phyloP scores from a whole-genome alignment of 2,797 vertebrate genomes.

The Pantherophis vulpinus region DNA sequence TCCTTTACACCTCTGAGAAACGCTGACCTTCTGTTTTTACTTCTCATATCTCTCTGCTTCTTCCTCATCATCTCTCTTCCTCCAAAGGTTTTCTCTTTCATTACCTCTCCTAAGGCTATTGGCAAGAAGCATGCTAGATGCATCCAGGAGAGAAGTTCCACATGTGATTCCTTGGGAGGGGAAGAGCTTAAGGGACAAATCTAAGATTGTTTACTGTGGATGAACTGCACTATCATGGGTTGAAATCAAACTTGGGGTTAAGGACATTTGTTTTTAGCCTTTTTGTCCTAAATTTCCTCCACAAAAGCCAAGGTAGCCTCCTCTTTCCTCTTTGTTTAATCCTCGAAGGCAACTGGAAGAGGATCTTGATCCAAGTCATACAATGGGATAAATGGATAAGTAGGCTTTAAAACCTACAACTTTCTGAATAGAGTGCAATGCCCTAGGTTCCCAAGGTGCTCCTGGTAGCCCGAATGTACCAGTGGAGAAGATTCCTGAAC shows the following conservation, averaged over 20 bases:
- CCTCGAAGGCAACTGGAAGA: not conserved
- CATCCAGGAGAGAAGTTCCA: not conserved
- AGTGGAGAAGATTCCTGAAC: not conserved
- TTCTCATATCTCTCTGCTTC: not conserved
- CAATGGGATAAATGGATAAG: not conserved
- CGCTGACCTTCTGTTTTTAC: not conserved
- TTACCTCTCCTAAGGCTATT: not conserved
- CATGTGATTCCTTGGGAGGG: not conserved
- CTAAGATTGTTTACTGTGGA: not conserved
- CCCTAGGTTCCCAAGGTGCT: not conserved
- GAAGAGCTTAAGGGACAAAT: not conserved
- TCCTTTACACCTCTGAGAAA: not conserved
- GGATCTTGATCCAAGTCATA: not conserved
- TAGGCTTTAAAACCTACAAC: not conserved
- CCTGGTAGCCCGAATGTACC: not conserved
- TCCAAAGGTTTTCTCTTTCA: not conserved
- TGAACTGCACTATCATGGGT: not conserved
- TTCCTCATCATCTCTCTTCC: not conserved
- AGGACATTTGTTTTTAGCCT: not conserved
- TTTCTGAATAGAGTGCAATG: not conserved
- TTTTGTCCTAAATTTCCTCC: not conserved
- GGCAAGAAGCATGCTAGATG: not conserved
- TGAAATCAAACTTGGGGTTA: not conserved
- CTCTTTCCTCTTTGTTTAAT: not conserved
- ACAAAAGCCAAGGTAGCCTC: not conserved